Evolutionary conservation across 92 coral and sea anemone genomes (phyloP), one percentile per base, ranked within the genome.

Genomic region (Nematostella vectensis): DNA sequence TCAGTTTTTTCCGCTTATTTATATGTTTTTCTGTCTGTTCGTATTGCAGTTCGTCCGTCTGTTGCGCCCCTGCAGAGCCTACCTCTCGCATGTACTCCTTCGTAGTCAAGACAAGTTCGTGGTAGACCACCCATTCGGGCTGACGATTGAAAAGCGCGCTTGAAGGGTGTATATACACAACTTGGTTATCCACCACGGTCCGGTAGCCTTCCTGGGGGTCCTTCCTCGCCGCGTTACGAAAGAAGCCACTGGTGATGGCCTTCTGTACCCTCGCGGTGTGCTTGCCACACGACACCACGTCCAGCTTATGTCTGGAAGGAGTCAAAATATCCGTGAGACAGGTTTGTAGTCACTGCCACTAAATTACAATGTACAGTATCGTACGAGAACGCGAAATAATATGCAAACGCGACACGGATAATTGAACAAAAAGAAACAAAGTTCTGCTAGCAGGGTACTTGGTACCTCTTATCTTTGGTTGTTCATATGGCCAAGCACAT

Each of bases 181-280:
- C 87, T 63, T 86, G 94, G 81, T 85, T 89, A 63, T 89, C 97
- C 24, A 77, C 93, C 17, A 89, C 88, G 10, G 97, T 89, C 21
- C 95, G 88, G 95, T 89, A 89, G 17, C 97, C 97, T 67, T 89
- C 97, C 83, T 89, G 97, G 50, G 97, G 97, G 37, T 89, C 97
- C 60, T 89, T 89, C 45, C 94, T 75, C 27, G 97, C 97, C 23
- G 97, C 91, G 63, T 89, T 89, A 39, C 97, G 82, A 76, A 89
- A 89, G 80, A 89, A 89, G 25, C 97, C 97, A 50, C 97, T 89
- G 63, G 95, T 85, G 48, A 89, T 82, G 25, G 97, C 88, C 64
- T 89, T 89, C 63, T 89, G 97, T 24, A 80, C 86, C 19, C 97
- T 89, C 33, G 95, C 88, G 29, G 77, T 80, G 62, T 85, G 78